Percentiles rank a stretch among this genome's conserved stretches.
phyloP scores from a whole-genome alignment of 1,140 invertebrate species.

The Holotrichia oblita region DNA sequence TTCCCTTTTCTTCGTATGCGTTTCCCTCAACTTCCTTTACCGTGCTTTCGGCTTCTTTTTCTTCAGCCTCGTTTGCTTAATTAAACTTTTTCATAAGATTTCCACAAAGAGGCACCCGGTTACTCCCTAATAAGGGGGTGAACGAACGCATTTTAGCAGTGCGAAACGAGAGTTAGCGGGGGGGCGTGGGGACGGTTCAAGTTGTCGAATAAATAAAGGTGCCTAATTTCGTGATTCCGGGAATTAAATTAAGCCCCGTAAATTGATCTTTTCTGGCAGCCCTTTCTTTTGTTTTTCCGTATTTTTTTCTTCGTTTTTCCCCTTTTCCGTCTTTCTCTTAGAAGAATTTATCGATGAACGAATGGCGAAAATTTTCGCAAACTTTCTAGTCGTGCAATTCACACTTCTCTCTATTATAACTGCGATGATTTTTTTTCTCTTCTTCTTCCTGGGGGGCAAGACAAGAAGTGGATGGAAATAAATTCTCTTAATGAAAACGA shows the following conservation, averaged over 20 bases:
- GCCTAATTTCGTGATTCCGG: conserved; percentile 29
- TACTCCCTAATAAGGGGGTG: background rate
- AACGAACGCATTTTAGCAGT: background rate
- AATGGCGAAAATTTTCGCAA: background rate
- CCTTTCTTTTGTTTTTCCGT: background rate
- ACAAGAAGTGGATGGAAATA: background rate
- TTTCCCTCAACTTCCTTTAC: background rate
- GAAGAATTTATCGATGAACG: background rate
- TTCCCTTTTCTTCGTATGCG: background rate
- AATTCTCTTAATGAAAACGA: conserved; percentile 32
- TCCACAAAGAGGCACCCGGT: background rate
- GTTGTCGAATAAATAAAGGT: conserved; percentile 33
- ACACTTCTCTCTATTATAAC: background rate
- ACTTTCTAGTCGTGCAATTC: background rate
- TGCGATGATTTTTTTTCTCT: background rate
- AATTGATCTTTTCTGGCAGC: conserved; percentile 7
- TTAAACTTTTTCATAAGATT: conserved; percentile 35
- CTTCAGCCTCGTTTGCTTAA: conserved; percentile 24
- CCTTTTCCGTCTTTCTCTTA: background rate
- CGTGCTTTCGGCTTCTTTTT: background rate
- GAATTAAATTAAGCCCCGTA: conserved; percentile 35
- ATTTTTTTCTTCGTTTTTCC: background rate
- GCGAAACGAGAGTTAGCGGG: background rate
- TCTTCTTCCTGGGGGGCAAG: background rate
- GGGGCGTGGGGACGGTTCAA: background rate